Percentiles rank a stretch among this genome's conserved stretches.
These are phyloP conservation scores for Lasioglossum albipes DNA, from an alignment of 1,140 invertebrate species.

Conservation along the genomic window DNA sequence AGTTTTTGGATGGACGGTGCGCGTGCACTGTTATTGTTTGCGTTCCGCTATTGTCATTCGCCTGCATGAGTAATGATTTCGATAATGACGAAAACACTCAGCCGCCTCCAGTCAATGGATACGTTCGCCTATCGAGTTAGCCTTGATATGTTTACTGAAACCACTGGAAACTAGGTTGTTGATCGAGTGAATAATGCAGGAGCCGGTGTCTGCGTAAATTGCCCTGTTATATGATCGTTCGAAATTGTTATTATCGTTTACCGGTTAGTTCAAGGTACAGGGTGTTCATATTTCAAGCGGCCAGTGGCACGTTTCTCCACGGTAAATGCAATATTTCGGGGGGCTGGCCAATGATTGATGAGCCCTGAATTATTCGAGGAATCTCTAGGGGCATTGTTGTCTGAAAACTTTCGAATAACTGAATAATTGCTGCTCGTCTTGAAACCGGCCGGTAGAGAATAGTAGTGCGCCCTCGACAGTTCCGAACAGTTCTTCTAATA, in stretches of 20 bases:
- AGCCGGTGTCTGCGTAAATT: slow-evolving; percentile 51
- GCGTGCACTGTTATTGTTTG: not conserved
- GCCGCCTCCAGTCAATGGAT: slow-evolving; percentile 15
- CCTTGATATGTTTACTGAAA: slow-evolving; percentile 57
- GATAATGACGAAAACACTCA: slow-evolving; percentile 46
- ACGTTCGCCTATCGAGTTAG: slow-evolving; percentile 54
- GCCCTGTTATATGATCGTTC: slow-evolving; percentile 52
- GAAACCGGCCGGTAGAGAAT: not conserved
- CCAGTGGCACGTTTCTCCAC: not conserved
- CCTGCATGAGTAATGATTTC: slow-evolving; percentile 36
- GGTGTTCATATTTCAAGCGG: slow-evolving; percentile 11
- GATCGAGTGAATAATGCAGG: slow-evolving; percentile 53
- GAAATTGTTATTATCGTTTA: slow-evolving; percentile 65
- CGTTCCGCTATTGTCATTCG: not conserved
- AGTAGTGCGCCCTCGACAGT: not conserved
- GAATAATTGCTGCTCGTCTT: not conserved
- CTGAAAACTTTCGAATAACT: slow-evolving; percentile 8
- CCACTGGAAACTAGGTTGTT: slow-evolving; percentile 55
- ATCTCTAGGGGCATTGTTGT: not conserved
- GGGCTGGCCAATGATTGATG: slow-evolving; percentile 2
- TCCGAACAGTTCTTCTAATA: not conserved
- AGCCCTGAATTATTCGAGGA: not conserved
- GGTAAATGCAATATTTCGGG: slow-evolving; percentile 18
- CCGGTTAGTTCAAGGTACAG: slow-evolving; percentile 23
- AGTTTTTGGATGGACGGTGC: too few species aligned